These are phyloP conservation scores for Grantiella picta DNA, from an alignment of 2,113 vertebrate species.

Conservation along the genomic window DNA sequence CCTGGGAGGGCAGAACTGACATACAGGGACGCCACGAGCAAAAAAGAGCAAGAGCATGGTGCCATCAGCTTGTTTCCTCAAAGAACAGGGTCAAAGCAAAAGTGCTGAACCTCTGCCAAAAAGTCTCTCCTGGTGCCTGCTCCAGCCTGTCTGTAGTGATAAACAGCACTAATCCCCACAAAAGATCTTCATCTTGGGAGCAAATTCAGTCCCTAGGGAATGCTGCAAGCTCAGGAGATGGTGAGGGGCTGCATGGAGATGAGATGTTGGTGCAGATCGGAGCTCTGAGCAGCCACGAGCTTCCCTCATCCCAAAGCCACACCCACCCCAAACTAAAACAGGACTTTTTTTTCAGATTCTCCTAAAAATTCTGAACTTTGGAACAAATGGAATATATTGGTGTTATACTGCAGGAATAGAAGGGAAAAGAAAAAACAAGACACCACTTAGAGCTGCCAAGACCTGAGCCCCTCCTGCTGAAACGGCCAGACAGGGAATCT, in stretches of 20 bases:
- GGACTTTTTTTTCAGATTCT: background rate
- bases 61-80: background rate
- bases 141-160: background rate
- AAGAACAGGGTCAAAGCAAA: background rate
- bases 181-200: background rate
- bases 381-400: background rate
- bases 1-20: background rate
- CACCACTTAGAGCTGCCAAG: background rate
- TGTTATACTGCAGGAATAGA: background rate
- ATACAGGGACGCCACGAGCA: background rate
- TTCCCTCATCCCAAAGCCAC: background rate
- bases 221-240: background rate
- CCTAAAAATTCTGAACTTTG: background rate
- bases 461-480: background rate
- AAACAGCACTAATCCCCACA: background rate
- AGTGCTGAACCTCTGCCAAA: background rate
- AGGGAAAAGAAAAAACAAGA: background rate
- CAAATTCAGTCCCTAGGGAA: background rate
- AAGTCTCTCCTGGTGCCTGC: background rate
- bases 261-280: background rate
- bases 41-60: background rate
- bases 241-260: background rate
- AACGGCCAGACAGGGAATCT: background rate
- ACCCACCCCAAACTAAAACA: background rate
- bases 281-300: background rate